These are phyloP conservation scores for Dicrurus megarhynchus DNA, from an alignment of 2,113 vertebrate genomes.

Conservation along the genomic window DNA sequence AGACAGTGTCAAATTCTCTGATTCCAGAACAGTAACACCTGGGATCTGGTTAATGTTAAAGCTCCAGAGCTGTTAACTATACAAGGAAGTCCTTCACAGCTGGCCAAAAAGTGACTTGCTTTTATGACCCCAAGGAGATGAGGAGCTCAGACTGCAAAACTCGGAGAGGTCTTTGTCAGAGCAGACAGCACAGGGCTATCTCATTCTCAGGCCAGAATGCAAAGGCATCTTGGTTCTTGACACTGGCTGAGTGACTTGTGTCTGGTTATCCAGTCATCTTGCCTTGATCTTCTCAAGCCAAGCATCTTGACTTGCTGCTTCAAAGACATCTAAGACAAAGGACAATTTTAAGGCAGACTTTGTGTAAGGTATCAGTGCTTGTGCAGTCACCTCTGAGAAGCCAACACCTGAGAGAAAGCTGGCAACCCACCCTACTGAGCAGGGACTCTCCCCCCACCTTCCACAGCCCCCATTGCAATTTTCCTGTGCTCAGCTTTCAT, in stretches of 20 bases:
- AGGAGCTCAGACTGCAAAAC: background rate
- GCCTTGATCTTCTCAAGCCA: background rate
- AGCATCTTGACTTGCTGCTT: background rate
- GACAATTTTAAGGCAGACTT: background rate
- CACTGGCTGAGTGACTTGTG: background rate
- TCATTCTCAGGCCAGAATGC: background rate
- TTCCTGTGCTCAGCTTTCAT: background rate
- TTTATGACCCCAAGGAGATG: background rate
- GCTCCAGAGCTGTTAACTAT: background rate
- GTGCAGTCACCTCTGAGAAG: background rate
- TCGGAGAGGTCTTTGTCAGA: background rate
- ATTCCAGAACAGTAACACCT: background rate
- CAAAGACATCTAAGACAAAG: background rate
- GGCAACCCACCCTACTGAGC: background rate
- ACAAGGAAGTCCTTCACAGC: background rate
- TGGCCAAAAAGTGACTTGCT: background rate
- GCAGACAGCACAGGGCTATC: background rate
- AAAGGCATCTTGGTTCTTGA: background rate
- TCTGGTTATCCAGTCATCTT: background rate
- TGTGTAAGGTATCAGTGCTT: background rate
- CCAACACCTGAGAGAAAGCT: background rate
- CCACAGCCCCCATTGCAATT: rapidly evolving
- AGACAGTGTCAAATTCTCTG: background rate
- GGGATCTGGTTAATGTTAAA: background rate
- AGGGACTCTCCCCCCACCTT: background rate